Percentiles rank a stretch among this genome's conserved stretches.
Conservation (phyloP, 2,113 vertebrate genomes). For the Saccopteryx leptura region DNA sequence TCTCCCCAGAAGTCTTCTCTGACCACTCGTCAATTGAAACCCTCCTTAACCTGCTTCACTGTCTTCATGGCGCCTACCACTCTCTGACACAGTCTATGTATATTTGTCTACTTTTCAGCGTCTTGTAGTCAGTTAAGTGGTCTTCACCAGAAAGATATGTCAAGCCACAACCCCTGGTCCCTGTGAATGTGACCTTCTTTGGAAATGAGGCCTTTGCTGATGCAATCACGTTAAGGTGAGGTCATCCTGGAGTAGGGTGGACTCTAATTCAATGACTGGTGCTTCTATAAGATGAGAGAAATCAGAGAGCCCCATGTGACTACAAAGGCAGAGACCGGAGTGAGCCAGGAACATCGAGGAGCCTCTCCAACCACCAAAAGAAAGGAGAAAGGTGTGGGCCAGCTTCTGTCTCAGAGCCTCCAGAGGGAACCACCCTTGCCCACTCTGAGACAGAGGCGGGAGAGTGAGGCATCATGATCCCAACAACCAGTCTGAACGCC, state of each 20-base stretch:
- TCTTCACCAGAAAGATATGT: not conserved
- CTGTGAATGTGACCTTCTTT: no score
- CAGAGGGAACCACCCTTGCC: not conserved
- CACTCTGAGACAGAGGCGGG: not conserved
- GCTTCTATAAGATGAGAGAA: not conserved
- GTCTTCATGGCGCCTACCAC: not conserved
- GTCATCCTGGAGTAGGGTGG: not conserved
- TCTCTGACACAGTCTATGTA: not conserved
- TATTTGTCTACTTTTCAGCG: not conserved
- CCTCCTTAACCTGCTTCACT: not conserved
- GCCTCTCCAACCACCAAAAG: not conserved
- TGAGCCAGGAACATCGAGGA: not conserved
- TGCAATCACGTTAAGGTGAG: not conserved
- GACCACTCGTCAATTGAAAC: not conserved
- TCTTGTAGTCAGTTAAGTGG: not conserved
- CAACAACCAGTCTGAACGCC: fast-evolving
- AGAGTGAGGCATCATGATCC: fast-evolving
- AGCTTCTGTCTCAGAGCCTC: not conserved
- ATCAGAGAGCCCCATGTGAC: fast-evolving
- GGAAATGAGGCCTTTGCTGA: not conserved
- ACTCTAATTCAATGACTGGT: no score
- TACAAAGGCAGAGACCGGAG: not conserved
- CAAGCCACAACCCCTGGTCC: no score
- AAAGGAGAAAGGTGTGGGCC: not conserved
- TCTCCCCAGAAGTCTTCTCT: not conserved